phyloP scores from a whole-genome alignment of 2,797 vertebrate genomes.

The Strix occidentalis region DNA sequence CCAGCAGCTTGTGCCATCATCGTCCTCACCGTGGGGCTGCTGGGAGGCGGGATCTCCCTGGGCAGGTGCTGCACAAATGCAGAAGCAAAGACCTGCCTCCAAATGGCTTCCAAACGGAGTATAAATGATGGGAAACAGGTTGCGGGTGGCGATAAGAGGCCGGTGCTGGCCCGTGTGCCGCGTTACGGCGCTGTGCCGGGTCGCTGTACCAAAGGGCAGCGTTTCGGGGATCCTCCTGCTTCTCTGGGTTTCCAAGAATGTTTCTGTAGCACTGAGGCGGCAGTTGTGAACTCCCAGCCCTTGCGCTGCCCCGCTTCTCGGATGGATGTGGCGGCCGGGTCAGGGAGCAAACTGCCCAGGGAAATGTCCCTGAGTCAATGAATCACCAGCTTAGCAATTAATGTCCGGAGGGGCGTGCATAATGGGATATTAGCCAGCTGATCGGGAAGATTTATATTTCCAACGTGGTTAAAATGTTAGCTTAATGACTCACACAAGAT shows the following conservation, averaged over 20 bases:
- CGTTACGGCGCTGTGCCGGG: too few species aligned
- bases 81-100: neutral
- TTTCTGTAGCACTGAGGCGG: accelerated
- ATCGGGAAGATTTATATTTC: neutral
- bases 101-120: neutral
- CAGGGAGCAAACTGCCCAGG: neutral
- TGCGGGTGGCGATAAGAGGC: too few species aligned
- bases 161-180: too few species aligned
- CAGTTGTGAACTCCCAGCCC: accelerated
- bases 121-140: neutral
- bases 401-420: neutral
- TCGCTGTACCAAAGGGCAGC: too few species aligned
- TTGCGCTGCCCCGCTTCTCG: neutral
- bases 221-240: neutral
- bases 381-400: neutral
- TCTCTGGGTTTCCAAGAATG: neutral
- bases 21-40: neutral
- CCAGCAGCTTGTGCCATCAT: neutral
- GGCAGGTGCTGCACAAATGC: too few species aligned
- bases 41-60: too few species aligned
- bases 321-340: neutral
- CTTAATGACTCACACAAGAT: neutral
- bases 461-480: neutral
- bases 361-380: neutral
- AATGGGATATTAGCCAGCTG: neutral